Conservation (phyloP, 2,797 vertebrate genomes). For the Nothura maculosa region DNA sequence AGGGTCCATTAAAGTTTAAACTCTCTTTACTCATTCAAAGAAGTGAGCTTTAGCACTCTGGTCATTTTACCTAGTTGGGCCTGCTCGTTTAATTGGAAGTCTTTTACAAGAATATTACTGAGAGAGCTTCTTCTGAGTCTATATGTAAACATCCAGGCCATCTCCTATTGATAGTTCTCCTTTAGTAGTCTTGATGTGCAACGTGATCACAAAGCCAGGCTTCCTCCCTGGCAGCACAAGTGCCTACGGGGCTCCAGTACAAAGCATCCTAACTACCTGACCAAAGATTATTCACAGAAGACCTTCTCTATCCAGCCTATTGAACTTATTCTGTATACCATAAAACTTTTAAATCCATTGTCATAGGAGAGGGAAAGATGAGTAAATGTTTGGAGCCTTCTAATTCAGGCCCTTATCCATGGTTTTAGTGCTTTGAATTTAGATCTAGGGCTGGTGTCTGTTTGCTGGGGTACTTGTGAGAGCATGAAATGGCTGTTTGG, state of each 20-base stretch:
- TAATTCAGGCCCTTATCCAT: constrained; percentile 32
- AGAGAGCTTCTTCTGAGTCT: background rate
- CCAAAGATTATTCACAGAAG: background rate
- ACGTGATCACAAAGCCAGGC: background rate
- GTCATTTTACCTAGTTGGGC: background rate
- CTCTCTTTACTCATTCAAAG: background rate
- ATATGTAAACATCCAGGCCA: background rate
- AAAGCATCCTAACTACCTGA: constrained; percentile 9
- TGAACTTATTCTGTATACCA: constrained; percentile 3
- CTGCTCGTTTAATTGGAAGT: background rate
- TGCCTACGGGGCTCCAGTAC: constrained; percentile 4
- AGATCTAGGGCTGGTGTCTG: background rate
- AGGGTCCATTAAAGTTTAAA: background rate
- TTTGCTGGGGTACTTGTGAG: background rate
- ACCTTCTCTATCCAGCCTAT: constrained; percentile 6
- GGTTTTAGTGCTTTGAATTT: background rate
- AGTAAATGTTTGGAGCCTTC: background rate
- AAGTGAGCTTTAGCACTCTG: background rate
- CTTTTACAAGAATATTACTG: background rate
- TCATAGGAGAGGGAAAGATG: background rate
- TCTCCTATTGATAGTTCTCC: background rate
- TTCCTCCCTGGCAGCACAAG: constrained; percentile 30
- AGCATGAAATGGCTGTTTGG: background rate
- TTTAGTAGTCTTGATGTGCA: background rate
- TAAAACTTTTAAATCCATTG: constrained; percentile 53